Evolutionary conservation across 2,113 vertebrate genomes (phyloP).

Genomic region (Empidonax alnorum): DNA sequence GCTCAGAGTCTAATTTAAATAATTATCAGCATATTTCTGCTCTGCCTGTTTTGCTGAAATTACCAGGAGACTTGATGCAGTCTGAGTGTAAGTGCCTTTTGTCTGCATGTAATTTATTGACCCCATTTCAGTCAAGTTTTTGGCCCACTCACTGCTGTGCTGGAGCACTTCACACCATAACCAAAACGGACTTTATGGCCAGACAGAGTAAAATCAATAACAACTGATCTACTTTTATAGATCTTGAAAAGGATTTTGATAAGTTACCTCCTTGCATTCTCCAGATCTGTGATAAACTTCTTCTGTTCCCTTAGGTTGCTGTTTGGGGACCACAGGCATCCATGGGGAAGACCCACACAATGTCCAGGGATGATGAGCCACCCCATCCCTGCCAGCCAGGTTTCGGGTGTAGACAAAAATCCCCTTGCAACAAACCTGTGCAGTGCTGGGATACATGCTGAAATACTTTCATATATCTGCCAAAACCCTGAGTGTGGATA

Average conservation of each 20-base stretch:
- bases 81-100: conserved; percentile 61
- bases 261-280: neutral
- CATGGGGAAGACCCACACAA: neutral
- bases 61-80: conserved; percentile 60
- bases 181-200: neutral
- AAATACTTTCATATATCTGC: neutral
- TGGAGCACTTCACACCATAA: neutral
- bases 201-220: conserved; percentile 28
- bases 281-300: neutral
- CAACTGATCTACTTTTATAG: neutral
- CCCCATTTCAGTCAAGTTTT: conserved; percentile 62
- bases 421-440: neutral
- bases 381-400: neutral
- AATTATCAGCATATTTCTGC: conserved; percentile 74
- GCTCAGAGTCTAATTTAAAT: conserved; percentile 69
- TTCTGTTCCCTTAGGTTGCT: neutral
- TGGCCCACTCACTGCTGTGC: neutral
- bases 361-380: neutral
- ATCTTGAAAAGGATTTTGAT: neutral
- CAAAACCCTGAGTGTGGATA: neutral
- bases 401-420: neutral
- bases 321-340: neutral
- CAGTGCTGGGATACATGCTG: too few species aligned
- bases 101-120: conserved; percentile 67
- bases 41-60: conserved; percentile 67